phyloP scores from a whole-genome alignment of 2,888 invertebrate species.

The Hirtodrosophila histrioides region DNA sequence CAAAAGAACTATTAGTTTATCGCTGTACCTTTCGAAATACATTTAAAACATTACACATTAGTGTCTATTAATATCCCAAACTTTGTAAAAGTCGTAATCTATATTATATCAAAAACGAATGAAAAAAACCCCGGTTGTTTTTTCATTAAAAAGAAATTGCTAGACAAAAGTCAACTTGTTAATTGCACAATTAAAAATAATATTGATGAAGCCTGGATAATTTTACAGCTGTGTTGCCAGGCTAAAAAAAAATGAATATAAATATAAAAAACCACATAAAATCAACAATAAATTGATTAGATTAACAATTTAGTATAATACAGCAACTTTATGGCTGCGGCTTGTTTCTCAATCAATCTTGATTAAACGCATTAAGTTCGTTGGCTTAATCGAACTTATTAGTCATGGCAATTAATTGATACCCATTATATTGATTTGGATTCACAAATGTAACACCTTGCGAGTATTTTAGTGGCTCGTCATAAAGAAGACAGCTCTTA shows the following conservation, averaged over 20 bases:
- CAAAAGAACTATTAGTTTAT: no score
- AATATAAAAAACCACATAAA: neutral
- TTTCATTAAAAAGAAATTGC: no score
- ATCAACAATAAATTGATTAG: slow-evolving; percentile 43
- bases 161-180: slow-evolving; percentile 6
- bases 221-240: slow-evolving; percentile 37
- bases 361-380: slow-evolving; percentile 36
- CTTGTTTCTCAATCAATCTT: slow-evolving; percentile 43
- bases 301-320: slow-evolving; percentile 40
- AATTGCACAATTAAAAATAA: slow-evolving; percentile 4
- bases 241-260: neutral
- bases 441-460: slow-evolving; percentile 28
- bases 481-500: slow-evolving; percentile 4
- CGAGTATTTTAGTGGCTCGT: neutral
- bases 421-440: slow-evolving; percentile 5
- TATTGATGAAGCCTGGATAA: neutral
- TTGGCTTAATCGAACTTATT: slow-evolving; percentile 14
- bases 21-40: no score
- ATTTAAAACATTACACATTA: no score
- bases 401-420: slow-evolving; percentile 29
- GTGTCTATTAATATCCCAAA: no score
- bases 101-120: no score
- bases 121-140: no score
- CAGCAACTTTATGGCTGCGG: slow-evolving; percentile 17
- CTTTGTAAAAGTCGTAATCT: no score